phyloP scores from a whole-genome alignment of 2,113 vertebrate species.

The Microtus montanus region DNA sequence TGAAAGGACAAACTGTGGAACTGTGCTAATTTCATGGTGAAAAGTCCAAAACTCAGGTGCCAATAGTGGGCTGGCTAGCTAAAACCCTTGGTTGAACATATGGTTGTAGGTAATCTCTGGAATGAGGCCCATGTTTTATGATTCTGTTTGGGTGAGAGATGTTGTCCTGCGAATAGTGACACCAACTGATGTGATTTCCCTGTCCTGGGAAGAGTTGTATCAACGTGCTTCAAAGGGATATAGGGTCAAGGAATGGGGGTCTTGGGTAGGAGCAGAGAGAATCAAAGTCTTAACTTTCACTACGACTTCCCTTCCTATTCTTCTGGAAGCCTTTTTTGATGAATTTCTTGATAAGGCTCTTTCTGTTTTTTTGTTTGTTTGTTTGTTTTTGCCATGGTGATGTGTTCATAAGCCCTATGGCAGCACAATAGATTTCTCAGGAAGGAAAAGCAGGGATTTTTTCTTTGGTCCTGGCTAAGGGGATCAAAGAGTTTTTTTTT shows the following conservation, averaged over 20 bases:
- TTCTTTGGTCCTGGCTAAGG: background rate
- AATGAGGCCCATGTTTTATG: background rate
- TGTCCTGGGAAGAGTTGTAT: background rate
- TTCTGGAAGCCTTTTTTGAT: background rate
- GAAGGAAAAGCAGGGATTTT: background rate
- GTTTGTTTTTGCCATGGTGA: background rate
- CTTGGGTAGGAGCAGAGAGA: background rate
- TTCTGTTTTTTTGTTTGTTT: background rate
- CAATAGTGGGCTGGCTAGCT: background rate
- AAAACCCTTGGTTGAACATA: background rate
- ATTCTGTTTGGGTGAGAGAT: background rate
- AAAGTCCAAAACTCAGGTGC: background rate
- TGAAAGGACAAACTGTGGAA: background rate
- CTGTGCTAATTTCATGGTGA: background rate
- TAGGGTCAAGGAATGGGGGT: background rate
- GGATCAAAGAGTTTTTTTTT: background rate
- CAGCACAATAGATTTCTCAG: background rate
- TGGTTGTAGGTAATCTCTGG: background rate
- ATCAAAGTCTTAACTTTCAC: background rate
- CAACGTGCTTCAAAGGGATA: background rate
- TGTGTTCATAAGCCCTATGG: background rate
- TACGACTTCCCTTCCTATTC: background rate
- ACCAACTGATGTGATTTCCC: background rate
- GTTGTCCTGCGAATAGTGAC: background rate
- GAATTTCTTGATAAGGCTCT: background rate